These are phyloP conservation scores for Liposcelis brunnea DNA, from an alignment of 2,888 invertebrate species.

Conservation along the genomic window DNA sequence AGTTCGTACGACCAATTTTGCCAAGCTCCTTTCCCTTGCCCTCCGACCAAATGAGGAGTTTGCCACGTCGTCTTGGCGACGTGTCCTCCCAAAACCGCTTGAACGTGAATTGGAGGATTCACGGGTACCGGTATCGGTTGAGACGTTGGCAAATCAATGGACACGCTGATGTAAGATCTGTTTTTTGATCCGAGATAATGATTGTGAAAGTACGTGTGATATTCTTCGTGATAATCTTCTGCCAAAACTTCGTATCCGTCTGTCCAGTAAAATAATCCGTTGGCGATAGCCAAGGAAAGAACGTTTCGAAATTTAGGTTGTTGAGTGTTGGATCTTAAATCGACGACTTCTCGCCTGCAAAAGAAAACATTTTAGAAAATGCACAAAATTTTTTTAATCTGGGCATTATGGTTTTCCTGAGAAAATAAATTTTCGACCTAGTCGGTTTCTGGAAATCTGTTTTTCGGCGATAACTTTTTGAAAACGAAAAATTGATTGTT, in stretches of 20 bases:
- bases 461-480: too few species aligned
- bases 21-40: conserved; percentile 52
- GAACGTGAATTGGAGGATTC: conserved; percentile 58
- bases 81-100: conserved; percentile 61
- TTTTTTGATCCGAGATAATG: conserved; percentile 39
- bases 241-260: conserved; percentile 56
- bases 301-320: conserved; percentile 57
- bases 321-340: conserved; percentile 57
- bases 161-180: conserved; percentile 33
- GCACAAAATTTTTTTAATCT: not conserved
- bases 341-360: conserved; percentile 44
- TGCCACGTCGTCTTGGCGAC: conserved; percentile 69
- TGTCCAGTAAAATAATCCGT: conserved; percentile 73
- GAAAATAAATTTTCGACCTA: too few species aligned
- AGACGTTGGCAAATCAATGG: conserved; percentile 44
- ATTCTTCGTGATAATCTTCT: conserved; percentile 56
- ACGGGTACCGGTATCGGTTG: conserved; percentile 67
- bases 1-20: conserved; percentile 66
- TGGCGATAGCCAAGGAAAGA: conserved; percentile 54
- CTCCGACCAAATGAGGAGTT: conserved; percentile 54
- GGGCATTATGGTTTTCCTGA: not conserved
- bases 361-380: too few species aligned
- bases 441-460: too few species aligned
- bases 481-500: too few species aligned
- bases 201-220: conserved; percentile 60